phyloP scores from a whole-genome alignment of 2,888 invertebrate species.

The Fragum fragum region DNA sequence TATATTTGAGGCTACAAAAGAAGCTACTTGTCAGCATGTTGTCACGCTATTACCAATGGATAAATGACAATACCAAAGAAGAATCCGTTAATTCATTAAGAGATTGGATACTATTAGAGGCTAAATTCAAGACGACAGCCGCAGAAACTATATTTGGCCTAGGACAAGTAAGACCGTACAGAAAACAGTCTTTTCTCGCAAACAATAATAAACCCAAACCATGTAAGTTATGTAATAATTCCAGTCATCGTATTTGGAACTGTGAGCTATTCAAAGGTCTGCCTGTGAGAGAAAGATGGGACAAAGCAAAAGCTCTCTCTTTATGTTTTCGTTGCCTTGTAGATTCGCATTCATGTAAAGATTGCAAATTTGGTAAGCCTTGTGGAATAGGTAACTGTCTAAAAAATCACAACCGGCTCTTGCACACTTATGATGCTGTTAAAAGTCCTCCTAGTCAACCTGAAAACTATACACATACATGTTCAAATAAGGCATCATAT shows the following conservation, averaged over 20 bases:
- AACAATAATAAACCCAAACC: not conserved
- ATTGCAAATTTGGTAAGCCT: constrained; percentile 15
- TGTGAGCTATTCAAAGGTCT: constrained; percentile 22
- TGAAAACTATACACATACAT: not conserved
- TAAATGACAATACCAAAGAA: constrained; percentile 14
- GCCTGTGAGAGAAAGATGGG: constrained; percentile 22
- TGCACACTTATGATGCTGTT: no score
- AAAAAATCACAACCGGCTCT: constrained; percentile 30
- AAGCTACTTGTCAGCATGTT: constrained; percentile 33
- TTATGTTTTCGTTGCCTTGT: constrained; percentile 45
- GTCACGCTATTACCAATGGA: constrained; percentile 31
- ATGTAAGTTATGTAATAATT: constrained; percentile 17
- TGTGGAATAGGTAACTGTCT: constrained; percentile 27
- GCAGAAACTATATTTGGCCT: constrained; percentile 25
- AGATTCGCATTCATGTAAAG: constrained; percentile 27
- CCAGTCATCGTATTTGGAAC: constrained; percentile 20
- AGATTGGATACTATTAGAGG: constrained; percentile 24
- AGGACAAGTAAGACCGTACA: not conserved
- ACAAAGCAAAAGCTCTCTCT: not conserved
- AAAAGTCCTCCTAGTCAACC: no score
- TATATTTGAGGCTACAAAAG: not conserved
- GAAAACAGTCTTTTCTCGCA: not conserved
- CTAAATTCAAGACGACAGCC: constrained; percentile 33
- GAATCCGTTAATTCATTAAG: constrained; percentile 17
- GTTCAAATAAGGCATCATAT: constrained; percentile 15